phyloP scores from a whole-genome alignment of 2,113 vertebrate species.

The Misgurnus mizolepis region DNA sequence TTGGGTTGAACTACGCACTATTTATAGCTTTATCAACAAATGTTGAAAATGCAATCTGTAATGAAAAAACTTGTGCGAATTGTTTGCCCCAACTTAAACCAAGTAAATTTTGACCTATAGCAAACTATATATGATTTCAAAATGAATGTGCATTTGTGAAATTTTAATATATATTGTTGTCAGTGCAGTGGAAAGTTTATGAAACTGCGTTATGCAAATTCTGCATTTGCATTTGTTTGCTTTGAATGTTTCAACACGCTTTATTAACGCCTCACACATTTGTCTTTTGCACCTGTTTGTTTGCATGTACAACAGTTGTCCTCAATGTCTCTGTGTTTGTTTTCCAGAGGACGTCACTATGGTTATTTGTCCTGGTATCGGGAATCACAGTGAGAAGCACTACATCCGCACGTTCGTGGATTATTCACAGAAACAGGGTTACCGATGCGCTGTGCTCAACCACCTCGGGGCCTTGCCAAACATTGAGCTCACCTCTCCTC shows the following conservation, averaged over 20 bases:
- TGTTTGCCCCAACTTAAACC: no score
- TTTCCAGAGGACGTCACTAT: conserved; percentile 92
- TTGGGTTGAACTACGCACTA: no score
- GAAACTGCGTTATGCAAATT: background rate
- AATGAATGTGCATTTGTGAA: background rate
- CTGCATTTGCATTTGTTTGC: background rate
- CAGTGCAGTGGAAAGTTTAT: background rate
- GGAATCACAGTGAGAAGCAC: conserved; percentile 98
- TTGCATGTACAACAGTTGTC: background rate
- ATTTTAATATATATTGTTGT: background rate
- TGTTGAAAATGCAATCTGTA: no score
- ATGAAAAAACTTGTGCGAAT: no score
- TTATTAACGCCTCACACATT: background rate
- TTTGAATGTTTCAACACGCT: background rate
- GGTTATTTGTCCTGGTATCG: conserved; percentile 98
- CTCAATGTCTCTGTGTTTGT: conserved; percentile 4
- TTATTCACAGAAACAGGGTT: conserved; percentile 92
- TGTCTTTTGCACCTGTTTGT: conserved; percentile 18
- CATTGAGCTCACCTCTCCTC: conserved; percentile 95
- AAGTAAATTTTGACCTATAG: no score
- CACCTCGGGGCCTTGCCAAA: conserved; percentile 94
- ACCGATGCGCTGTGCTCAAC: conserved; percentile 94
- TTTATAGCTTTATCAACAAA: no score
- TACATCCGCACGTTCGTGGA: conserved; percentile 98
- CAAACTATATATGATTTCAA: no score